Evolutionary conservation across 2,113 vertebrate genomes (phyloP).

Genomic region (Plecturocebus donacophilus): DNA sequence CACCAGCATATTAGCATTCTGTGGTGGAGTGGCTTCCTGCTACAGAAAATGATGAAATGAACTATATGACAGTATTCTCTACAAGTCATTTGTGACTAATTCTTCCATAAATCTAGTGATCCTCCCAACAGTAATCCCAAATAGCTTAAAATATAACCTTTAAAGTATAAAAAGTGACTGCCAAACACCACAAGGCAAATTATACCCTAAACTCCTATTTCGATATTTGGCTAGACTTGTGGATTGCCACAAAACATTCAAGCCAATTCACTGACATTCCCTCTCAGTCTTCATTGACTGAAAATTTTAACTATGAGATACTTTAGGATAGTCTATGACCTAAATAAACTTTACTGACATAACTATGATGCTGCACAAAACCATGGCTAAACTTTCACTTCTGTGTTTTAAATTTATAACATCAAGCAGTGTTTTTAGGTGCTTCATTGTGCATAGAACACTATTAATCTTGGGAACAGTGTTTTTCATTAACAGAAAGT

Average conservation of each 20-base stretch:
- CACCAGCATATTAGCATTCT: slow-evolving; percentile 89
- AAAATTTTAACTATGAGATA: slow-evolving; percentile 79
- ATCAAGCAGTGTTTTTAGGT: slow-evolving; percentile 73
- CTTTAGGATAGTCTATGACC: slow-evolving; percentile 79
- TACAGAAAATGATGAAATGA: slow-evolving; percentile 87
- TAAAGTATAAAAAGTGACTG: slow-evolving; percentile 82
- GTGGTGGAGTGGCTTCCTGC: slow-evolving; percentile 86
- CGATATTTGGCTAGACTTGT: slow-evolving; percentile 82
- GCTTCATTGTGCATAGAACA: slow-evolving; percentile 67
- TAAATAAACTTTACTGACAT: slow-evolving; percentile 82
- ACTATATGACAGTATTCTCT: slow-evolving; percentile 84
- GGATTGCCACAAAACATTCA: slow-evolving; percentile 80
- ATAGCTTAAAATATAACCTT: slow-evolving; percentile 84
- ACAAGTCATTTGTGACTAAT: slow-evolving; percentile 84
- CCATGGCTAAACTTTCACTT: slow-evolving; percentile 80
- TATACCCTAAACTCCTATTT: slow-evolving; percentile 83
- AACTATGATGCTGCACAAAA: slow-evolving; percentile 84
- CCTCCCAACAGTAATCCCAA: slow-evolving; percentile 83
- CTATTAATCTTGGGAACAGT: slow-evolving; percentile 64
- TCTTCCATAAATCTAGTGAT: slow-evolving; percentile 84
- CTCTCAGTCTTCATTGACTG: slow-evolving; percentile 74
- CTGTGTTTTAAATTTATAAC: slow-evolving; percentile 78
- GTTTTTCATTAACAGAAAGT: slow-evolving; percentile 65
- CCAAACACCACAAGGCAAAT: slow-evolving; percentile 85
- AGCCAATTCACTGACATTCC: slow-evolving; percentile 79